phyloP scores from a whole-genome alignment of 2,797 vertebrate species.

The Malacoraja senta region DNA sequence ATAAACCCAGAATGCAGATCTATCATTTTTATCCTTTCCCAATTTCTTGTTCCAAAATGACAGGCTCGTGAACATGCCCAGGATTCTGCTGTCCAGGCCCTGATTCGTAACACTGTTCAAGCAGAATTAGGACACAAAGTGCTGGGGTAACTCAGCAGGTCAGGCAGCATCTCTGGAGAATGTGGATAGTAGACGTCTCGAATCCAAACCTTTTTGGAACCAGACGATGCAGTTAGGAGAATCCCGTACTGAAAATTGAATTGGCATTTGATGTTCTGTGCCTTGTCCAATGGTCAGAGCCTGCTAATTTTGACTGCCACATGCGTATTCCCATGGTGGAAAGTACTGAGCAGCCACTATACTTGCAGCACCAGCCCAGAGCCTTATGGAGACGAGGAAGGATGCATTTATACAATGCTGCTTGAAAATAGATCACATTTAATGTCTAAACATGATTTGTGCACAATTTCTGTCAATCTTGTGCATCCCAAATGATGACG shows the following conservation, averaged over 20 bases:
- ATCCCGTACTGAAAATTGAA: not conserved
- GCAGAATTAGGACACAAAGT: not conserved
- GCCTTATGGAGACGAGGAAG: not conserved
- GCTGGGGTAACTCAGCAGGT: no score
- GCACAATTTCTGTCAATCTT: no score
- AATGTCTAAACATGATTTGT: not conserved
- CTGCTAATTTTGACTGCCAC: not conserved
- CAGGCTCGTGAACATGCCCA: not conserved
- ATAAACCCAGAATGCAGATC: no score
- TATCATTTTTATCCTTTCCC: not conserved
- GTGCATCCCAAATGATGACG: not conserved
- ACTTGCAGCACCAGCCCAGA: not conserved
- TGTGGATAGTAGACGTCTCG: no score
- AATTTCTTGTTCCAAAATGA: not conserved
- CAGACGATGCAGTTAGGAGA: no score
- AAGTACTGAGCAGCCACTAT: not conserved
- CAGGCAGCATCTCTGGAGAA: no score
- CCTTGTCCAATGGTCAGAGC: not conserved
- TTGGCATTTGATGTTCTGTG: not conserved
- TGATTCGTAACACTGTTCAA: not conserved
- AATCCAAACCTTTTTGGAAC: no score
- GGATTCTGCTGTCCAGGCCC: not conserved
- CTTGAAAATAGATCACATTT: not conserved
- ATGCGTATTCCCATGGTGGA: not conserved
- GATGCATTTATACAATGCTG: not conserved